These are phyloP conservation scores for Eupithecia pulchellata DNA, from an alignment of 2,888 invertebrate species.

Conservation along the genomic window DNA sequence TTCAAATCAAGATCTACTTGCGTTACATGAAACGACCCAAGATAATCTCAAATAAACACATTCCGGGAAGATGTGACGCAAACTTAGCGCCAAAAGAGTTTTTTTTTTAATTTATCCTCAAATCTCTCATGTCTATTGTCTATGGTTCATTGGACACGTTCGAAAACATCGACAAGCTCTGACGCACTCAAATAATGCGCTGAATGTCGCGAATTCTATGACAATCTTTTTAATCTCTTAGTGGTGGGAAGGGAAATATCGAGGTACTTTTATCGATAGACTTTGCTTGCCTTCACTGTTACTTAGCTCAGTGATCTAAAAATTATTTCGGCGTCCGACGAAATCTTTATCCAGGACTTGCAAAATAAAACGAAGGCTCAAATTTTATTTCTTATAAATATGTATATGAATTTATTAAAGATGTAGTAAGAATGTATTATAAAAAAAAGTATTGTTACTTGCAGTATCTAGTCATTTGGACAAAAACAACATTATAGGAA, in stretches of 20 bases:
- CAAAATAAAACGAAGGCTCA: neutral
- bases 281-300: too few species aligned
- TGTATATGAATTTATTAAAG: too few species aligned
- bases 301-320: too few species aligned
- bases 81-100: slow-evolving; percentile 37
- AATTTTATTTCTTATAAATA: neutral
- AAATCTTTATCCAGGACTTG: neutral
- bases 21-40: slow-evolving; percentile 12
- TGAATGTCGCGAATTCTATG: slow-evolving; percentile 44
- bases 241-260: slow-evolving; percentile 40
- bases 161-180: slow-evolving; percentile 58
- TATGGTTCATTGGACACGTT: slow-evolving; percentile 46
- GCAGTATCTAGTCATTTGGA: neutral
- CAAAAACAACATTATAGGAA: neutral
- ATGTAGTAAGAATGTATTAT: too few species aligned
- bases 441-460: neutral
- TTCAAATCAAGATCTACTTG: slow-evolving; percentile 10
- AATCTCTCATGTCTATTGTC: slow-evolving; percentile 27
- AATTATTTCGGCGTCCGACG: neutral
- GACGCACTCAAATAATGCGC: slow-evolving; percentile 51
- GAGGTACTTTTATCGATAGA: neutral
- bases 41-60: slow-evolving; percentile 33
- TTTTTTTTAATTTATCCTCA: slow-evolving; percentile 30
- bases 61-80: slow-evolving; percentile 47
- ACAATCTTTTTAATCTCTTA: slow-evolving; percentile 46